Conservation (phyloP, 2,888 invertebrate genomes). For the Megalurothrips usitatus region DNA sequence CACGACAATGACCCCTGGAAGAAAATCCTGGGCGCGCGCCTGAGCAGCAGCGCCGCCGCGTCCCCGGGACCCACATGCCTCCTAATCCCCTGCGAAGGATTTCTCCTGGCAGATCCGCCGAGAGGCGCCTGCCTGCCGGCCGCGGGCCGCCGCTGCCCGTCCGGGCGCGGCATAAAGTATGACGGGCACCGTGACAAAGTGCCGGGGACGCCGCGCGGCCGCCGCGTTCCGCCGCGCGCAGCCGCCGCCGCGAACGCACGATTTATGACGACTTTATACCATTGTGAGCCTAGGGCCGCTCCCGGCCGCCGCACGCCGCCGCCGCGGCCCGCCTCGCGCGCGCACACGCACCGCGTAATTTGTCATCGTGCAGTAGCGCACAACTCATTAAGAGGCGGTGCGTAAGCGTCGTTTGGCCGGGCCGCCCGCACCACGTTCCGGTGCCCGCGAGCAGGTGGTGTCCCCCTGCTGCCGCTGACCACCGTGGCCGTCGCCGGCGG, state of each 20-base stretch:
- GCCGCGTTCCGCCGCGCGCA: background rate
- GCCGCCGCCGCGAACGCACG: background rate
- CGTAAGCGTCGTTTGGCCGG: background rate
- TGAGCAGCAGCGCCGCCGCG: too few relatives aligned
- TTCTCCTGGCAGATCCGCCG: too few relatives aligned
- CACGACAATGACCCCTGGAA: too few relatives aligned
- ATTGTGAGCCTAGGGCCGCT: background rate
- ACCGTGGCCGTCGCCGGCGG: background rate
- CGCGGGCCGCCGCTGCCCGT: too few relatives aligned
- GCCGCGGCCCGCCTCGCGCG: background rate
- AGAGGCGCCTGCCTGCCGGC: too few relatives aligned
- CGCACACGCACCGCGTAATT: conserved; percentile 4
- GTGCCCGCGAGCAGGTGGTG: too few relatives aligned
- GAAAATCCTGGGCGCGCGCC: too few relatives aligned
- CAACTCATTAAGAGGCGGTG: background rate
- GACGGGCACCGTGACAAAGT: background rate
- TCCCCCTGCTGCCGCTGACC: too few relatives aligned
- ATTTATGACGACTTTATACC: conserved; percentile 22
- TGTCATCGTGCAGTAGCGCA: background rate
- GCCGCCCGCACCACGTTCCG: background rate
- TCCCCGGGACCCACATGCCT: too few relatives aligned
- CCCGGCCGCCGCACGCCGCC: background rate
- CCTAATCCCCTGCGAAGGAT: too few relatives aligned
- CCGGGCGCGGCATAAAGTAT: background rate
- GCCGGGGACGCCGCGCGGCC: background rate